phyloP scores from a whole-genome alignment of 2,797 vertebrate genomes.

The Tenualosa thibaudeaui region DNA sequence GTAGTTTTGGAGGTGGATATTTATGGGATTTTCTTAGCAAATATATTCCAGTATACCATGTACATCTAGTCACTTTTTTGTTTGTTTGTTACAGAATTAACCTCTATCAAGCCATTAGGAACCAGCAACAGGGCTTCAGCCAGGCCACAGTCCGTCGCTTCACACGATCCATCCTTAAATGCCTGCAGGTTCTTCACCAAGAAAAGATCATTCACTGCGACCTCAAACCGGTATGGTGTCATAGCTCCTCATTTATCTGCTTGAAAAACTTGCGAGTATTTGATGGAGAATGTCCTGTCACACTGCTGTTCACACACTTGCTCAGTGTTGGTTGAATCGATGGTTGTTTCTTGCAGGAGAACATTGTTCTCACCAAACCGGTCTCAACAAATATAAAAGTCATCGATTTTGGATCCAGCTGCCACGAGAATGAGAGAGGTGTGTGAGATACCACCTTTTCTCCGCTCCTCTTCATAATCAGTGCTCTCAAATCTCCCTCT shows the following conservation, averaged over 20 bases:
- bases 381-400: slow-evolving; percentile 93
- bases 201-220: slow-evolving; percentile 96
- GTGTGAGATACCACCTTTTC: slow-evolving; percentile 21
- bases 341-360: slow-evolving; percentile 74
- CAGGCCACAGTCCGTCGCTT: slow-evolving; percentile 86
- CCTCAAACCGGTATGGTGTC: slow-evolving; percentile 85
- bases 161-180: slow-evolving; percentile 85
- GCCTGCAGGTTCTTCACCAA: slow-evolving; percentile 88
- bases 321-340: background rate
- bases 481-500: background rate
- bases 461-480: background rate
- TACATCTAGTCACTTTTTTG: too few relatives aligned
- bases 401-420: slow-evolving; percentile 95
- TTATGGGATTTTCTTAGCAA: too few relatives aligned
- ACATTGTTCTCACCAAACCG: slow-evolving; percentile 87
- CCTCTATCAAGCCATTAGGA: slow-evolving; percentile 92
- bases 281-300: background rate
- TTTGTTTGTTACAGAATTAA: slow-evolving; percentile 59
- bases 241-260: background rate
- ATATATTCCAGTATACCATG: too few relatives aligned
- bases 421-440: slow-evolving; percentile 93
- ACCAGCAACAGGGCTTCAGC: slow-evolving; percentile 94
- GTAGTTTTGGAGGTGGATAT: too few relatives aligned
- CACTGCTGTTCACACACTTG: background rate
- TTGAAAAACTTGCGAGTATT: background rate